Conservation (phyloP, 2,888 invertebrate species). For the Sericinus montela region DNA sequence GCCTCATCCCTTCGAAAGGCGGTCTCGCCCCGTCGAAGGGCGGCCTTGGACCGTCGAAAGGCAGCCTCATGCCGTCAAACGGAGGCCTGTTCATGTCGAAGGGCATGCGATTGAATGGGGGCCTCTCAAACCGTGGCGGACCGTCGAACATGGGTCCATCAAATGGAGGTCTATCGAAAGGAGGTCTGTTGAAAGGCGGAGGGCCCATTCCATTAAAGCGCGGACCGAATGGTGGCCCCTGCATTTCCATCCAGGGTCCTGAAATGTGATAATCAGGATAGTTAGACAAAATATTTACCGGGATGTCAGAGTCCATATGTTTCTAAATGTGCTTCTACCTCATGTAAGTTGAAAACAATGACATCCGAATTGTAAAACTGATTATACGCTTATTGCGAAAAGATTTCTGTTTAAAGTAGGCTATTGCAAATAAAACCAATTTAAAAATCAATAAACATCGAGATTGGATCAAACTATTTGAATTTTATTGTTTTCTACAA, state of each 20-base stretch:
- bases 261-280: conserved; percentile 29
- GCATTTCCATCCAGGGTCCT: conserved; percentile 71
- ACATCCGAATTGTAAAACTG: too few relatives aligned
- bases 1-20: conserved; percentile 21
- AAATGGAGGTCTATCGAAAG: conserved; percentile 48
- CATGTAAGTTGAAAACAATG: too few relatives aligned
- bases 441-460: too few relatives aligned
- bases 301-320: neutral
- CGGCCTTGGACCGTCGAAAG: conserved; percentile 28
- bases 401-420: too few relatives aligned
- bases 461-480: too few relatives aligned
- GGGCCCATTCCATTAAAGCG: conserved; percentile 66
- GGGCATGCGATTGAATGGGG: conserved; percentile 46
- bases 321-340: too few relatives aligned
- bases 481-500: too few relatives aligned
- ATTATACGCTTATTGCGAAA: too few relatives aligned
- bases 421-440: too few relatives aligned
- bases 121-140: conserved; percentile 43
- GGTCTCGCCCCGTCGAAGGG: conserved; percentile 25
- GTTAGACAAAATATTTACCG: neutral
- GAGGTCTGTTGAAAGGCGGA: conserved; percentile 48
- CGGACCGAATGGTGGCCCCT: conserved; percentile 54
- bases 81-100: conserved; percentile 46
- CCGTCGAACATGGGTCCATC: conserved; percentile 32
- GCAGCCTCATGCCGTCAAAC: conserved; percentile 41